Percentiles rank a stretch among this genome's conserved stretches.
These are phyloP conservation scores for Polydrusus cervinus DNA, from an alignment of 2,888 invertebrate species.

Conservation along the genomic window DNA sequence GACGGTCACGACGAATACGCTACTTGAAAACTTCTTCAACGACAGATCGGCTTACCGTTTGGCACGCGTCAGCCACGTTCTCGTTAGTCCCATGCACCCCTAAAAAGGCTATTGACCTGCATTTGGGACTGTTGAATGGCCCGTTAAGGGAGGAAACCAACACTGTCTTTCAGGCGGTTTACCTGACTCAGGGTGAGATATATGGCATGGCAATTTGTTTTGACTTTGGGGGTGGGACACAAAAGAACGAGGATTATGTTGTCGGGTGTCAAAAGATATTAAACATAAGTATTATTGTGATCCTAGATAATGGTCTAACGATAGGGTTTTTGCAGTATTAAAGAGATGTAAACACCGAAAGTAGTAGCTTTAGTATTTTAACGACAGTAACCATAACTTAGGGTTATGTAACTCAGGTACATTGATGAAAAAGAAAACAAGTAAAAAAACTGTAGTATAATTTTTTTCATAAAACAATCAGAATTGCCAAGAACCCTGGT, in stretches of 20 bases:
- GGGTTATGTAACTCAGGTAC: no score
- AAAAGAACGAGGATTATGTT: conserved; percentile 16
- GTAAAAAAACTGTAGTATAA: no score
- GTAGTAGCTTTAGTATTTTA: no score
- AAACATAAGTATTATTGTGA: neutral
- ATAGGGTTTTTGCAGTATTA: neutral
- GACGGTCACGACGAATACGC: no score
- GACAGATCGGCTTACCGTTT: conserved; percentile 11
- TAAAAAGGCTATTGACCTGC: conserved; percentile 18
- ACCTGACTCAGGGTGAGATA: conserved; percentile 17
- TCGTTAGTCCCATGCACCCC: conserved; percentile 28
- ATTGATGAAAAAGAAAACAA: no score
- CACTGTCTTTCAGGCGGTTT: conserved; percentile 16
- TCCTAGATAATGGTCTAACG: neutral
- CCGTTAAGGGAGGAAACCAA: conserved; percentile 19
- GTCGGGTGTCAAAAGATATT: conserved; percentile 4
- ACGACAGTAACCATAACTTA: no score
- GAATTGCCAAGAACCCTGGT: no score
- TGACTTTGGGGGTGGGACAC: conserved; percentile 8
- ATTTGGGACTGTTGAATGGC: conserved; percentile 29
- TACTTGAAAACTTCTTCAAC: neutral
- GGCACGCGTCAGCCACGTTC: conserved; percentile 31
- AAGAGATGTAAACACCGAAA: neutral
- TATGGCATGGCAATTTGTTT: conserved; percentile 13
- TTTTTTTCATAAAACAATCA: no score